Evolutionary conservation across 2,797 vertebrate genomes (phyloP).

Genomic region (Trachops cirrhosus): DNA sequence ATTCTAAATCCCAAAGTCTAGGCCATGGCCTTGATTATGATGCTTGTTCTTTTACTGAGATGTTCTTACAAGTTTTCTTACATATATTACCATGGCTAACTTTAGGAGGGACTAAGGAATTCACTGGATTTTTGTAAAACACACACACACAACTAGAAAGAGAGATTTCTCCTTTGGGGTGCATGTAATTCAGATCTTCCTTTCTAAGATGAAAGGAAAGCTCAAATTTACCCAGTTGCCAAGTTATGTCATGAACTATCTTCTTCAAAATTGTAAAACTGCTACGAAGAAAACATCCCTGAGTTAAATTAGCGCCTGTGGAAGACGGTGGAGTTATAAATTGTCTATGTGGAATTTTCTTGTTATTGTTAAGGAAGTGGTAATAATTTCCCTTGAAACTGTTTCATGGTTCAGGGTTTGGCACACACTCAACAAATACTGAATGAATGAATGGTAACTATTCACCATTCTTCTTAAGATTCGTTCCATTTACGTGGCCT

Average conservation of each 20-base stretch:
- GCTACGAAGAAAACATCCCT: conserved; percentile 70
- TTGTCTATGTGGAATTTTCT: conserved; percentile 45
- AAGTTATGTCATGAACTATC: conserved; percentile 74
- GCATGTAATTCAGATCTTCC: conserved; percentile 68
- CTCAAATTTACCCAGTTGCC: conserved; percentile 73
- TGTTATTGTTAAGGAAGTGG: conserved; percentile 26
- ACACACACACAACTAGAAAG: conserved; percentile 5
- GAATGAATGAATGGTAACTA: neutral
- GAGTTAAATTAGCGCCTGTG: conserved; percentile 58
- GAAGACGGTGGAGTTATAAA: conserved; percentile 55
- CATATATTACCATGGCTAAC: conserved; percentile 40
- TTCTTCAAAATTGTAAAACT: conserved; percentile 70
- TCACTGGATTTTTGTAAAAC: conserved; percentile 45
- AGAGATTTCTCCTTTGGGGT: conserved; percentile 63
- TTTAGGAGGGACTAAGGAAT: conserved; percentile 34
- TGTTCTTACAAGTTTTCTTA: conserved; percentile 39
- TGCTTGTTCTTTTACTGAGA: conserved; percentile 12
- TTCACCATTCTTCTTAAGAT: neutral
- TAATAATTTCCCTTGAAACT: conserved; percentile 48
- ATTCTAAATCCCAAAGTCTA: neutral
- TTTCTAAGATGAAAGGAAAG: conserved; percentile 75
- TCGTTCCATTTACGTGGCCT: neutral
- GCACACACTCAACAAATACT: neutral
- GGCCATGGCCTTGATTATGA: neutral
- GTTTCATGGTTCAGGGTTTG: conserved; percentile 10